These are phyloP conservation scores for Uloborus plumipes DNA, from an alignment of 2,888 invertebrate species.

Conservation along the genomic window DNA sequence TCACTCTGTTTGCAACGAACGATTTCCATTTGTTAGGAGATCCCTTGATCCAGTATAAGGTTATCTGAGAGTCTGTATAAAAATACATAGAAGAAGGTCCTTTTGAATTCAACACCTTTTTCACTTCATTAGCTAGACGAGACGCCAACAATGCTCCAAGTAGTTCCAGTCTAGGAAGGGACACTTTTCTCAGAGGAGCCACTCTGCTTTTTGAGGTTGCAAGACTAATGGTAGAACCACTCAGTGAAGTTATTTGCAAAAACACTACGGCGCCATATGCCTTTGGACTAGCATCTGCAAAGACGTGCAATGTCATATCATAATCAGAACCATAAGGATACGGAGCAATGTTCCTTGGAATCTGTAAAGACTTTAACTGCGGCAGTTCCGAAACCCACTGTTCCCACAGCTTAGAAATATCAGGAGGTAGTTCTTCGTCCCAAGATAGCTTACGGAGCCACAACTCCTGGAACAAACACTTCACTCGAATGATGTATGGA, in stretches of 20 bases:
- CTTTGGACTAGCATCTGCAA: slow-evolving; percentile 10
- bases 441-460: too few species aligned
- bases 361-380: too few species aligned
- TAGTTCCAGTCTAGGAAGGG: background rate
- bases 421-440: too few species aligned
- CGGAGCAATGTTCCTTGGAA: too few species aligned
- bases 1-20: background rate
- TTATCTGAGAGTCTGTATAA: background rate
- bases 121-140: slow-evolving; percentile 9
- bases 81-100: too few species aligned
- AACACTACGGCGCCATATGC: slow-evolving; percentile 1
- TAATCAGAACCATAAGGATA: too few species aligned
- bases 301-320: slow-evolving; percentile 7
- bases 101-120: background rate
- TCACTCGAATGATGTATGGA: too few species aligned
- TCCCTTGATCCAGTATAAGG: background rate
- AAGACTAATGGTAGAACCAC: background rate
- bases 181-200: background rate
- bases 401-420: too few species aligned
- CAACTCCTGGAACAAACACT: too few species aligned
- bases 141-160: slow-evolving; percentile 1
- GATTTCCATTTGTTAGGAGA: background rate
- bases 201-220: slow-evolving; percentile 15
- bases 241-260: background rate
- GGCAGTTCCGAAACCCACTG: too few species aligned